A percentile compares a stretch with the other conserved stretches of the same genome.
Conservation (phyloP, 2,888 invertebrate genomes). For the Sminthurinus aureus region DNA sequence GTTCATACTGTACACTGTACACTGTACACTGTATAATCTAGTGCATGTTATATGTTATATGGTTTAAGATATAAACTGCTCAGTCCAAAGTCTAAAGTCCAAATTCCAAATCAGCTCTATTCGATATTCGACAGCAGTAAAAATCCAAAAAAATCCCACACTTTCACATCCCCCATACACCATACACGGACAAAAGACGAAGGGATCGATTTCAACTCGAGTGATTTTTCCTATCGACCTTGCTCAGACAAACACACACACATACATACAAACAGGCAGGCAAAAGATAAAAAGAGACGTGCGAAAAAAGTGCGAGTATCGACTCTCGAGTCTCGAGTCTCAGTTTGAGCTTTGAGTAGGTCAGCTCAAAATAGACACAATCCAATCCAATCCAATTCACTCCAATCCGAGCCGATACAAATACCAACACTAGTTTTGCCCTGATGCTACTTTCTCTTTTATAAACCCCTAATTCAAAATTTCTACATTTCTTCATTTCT, state of each 20-base stretch:
- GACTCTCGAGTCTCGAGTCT: background rate
- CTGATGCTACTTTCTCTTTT: background rate
- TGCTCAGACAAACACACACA: background rate
- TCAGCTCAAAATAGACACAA: too few relatives aligned
- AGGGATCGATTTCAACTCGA: background rate
- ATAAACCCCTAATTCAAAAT: too few relatives aligned
- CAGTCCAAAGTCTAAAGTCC: background rate
- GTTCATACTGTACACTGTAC: too few relatives aligned
- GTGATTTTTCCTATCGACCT: background rate
- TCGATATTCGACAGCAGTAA: background rate
- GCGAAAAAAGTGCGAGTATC: background rate
- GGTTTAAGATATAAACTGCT: too few relatives aligned
- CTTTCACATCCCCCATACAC: background rate
- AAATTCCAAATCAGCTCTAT: background rate
- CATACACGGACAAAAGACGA: background rate
- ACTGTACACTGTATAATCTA: too few relatives aligned
- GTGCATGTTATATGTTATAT: too few relatives aligned
- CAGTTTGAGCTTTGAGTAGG: background rate
- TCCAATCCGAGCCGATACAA: background rate
- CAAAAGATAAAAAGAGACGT: background rate
- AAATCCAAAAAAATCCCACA: background rate
- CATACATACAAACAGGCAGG: background rate
- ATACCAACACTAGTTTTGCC: background rate
- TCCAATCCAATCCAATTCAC: background rate
- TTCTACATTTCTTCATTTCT: too few relatives aligned